Base-by-base conservation (phyloP, 1,140 invertebrate genomes). In the Maniola jurtina region DNA sequence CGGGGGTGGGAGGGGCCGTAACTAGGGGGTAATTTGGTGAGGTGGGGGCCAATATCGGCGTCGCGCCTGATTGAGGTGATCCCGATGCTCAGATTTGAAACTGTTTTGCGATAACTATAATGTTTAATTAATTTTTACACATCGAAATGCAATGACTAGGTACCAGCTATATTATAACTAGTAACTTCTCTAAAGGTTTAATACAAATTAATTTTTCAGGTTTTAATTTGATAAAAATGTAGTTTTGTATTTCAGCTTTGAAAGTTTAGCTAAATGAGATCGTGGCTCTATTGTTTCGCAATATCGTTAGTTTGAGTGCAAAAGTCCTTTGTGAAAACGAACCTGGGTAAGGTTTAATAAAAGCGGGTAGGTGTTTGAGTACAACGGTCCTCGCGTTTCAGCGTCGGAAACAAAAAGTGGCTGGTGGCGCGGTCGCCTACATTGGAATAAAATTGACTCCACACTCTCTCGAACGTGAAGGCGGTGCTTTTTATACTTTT, bases 401-500 rank as follows among this genome's bases (percentile, higher is more conserved):
- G 77, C 71, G 78, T 82, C 84, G 86, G 88, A 89, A 90, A 86
- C 84, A 89, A 90, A 90, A 90, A 90, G 86, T 89, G 78, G 86
- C 80, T 76, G 80, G 81, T 82, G 83, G 86, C 81, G 87, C 81
- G 88, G 88, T 88, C 84, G 86, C 81, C 88, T 86, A 86, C 88
- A 88, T 90, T 86, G 88, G 88, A 89, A 89, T 90, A 90, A 90
- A 90, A 90, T 89, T 89, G 88, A 89, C 86, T 90, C 88, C 85
- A 88, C 88, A 86, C 85, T 88, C 85, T 88, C 81, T 88, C 86
- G 81, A 86, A 89, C 84, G 86, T 80, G 86, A 89, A 89, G 86
- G 85, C 76, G 81, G 58, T 79, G 81, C 80, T 83, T 90, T 88
- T 88, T 90, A 76, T 68, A 76, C 71, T 73, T 90, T 90, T 86